Base-by-base conservation (phyloP, 1,140 invertebrate species). In the Zaprionus gabonicus region DNA sequence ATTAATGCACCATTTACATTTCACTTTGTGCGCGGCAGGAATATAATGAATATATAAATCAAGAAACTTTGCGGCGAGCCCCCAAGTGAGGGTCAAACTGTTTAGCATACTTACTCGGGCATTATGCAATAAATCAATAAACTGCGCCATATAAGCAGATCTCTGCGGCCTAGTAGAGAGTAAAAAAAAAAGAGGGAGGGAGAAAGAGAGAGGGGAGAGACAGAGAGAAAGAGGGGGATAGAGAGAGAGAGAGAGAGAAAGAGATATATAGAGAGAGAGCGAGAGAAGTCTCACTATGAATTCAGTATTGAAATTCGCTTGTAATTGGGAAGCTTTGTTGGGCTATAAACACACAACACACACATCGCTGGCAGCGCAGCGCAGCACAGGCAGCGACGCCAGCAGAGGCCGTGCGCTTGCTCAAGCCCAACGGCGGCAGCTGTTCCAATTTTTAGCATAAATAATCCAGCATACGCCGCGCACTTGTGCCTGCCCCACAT, bases 371-470 rank as follows among this genome's bases (percentile, higher is more conserved):
- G 17, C 51, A 31, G 34, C 34, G 72, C 53, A 63, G 53, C 56
- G 20, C 25, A 36, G 15, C 38, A 53, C 17, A 27, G 36, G 17
- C 69, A 27, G 60, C 17, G 23, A 60, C 34, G 7, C 23, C 17
- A 31, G 13, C 27, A 6, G 23, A 38, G 10, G 56, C 38, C 49
- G 59, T 63, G 67, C 17, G 15, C 9, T 13, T 23, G 28, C 63
- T 31, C 27, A 46, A 65, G 72, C 57, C 80, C 76, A 59, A 25
- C 68, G 76, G 68, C 83, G 65, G 65, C 84, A 73, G 81, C 85
- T 90, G 85, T 85, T 90, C 85, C 85, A 90, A 90, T 90, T 90
- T 90, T 85, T 80, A 85, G 82, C 80, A 86, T 81, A 87, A 87
- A 87, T 87, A 88, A 80, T 79, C 81, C 80, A 73, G 41, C 67